Conservation (phyloP, 1,140 invertebrate species). For the Bombus soroeensis region DNA sequence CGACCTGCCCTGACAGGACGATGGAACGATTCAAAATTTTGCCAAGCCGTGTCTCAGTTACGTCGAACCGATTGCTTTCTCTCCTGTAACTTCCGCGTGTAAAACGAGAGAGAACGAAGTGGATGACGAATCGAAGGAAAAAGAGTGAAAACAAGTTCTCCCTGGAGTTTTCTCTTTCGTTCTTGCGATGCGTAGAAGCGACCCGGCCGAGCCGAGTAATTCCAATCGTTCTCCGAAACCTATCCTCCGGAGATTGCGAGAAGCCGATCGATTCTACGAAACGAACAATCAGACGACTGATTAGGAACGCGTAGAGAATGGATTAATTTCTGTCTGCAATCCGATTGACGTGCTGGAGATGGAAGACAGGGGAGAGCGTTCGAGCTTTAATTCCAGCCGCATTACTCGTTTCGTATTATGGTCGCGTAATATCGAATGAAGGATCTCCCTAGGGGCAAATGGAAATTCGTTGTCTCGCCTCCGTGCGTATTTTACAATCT, state of each 20-base stretch:
- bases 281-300: constrained; percentile 61
- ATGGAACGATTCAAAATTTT: constrained; percentile 3
- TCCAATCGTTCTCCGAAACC: neutral
- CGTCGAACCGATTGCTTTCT: constrained; percentile 9
- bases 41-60: neutral
- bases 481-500: neutral
- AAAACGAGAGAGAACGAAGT: neutral
- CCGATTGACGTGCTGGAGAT: constrained; percentile 25
- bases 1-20: neutral
- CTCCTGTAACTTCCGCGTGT: neutral
- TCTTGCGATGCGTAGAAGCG: neutral
- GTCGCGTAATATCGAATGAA: constrained; percentile 25
- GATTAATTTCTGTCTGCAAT: constrained; percentile 44
- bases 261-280: constrained; percentile 14
- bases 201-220: neutral
- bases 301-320: constrained; percentile 46
- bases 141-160: neutral
- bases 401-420: constrained; percentile 32
- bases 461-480: constrained; percentile 16
- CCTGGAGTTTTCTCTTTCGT: neutral
- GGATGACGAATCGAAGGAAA: neutral
- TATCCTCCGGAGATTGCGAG: neutral
- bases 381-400: constrained; percentile 36
- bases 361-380: neutral
- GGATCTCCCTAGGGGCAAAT: constrained; percentile 5